Evolutionary conservation across 2,888 invertebrate genomes (phyloP), one percentile per base, ranked within the genome.

Genomic region (Oxyteleia sp.): DNA sequence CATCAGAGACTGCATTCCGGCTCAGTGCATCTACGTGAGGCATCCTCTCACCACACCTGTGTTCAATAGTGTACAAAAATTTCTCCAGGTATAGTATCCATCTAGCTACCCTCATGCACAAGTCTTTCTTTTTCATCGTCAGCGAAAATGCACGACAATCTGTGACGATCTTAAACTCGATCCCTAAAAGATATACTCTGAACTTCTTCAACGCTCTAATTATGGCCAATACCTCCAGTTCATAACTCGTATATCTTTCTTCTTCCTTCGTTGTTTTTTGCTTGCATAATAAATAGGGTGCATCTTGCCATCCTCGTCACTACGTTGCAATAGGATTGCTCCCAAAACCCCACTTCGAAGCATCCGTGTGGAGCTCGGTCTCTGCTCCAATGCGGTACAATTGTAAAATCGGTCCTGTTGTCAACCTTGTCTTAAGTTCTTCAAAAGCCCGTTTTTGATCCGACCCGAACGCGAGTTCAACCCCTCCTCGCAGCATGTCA

Each of bases 121-220:
- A n/a, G n/a, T n/a, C n/a, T n/a, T n/a, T n/a, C n/a, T n/a, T 59
- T 4, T 18, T 18, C 45, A 61, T 29, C 0, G 61, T 61, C 3
- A 45, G 18, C 0, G 45, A 10, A 10, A 61, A 61, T 2, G 61
- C 61, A 5, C 32, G 29, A 10, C 87, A 87, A 49, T 86, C 5
- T 20, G n/a, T n/a, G n/a, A n/a, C n/a, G n/a, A n/a, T n/a, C n/a
- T n/a, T n/a, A n/a, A n/a, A n/a, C n/a, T n/a, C 8, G 0, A 84
- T 71, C 0, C 82, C 82, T 2, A 76, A 41, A 4, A 85, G 32
- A 35, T 86, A 86, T 0, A 84, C 68, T 3, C 84, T 71, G 57
- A 88, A 90, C 47, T 87, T 89, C 29, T 86, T 86, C 1, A 88
- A n/a, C 0, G 89, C 87, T 38, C 79, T 78, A 0, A 89, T 69